phyloP scores from a whole-genome alignment of 92 coral and sea anemone genomes.

The Meandrina meandrites region DNA sequence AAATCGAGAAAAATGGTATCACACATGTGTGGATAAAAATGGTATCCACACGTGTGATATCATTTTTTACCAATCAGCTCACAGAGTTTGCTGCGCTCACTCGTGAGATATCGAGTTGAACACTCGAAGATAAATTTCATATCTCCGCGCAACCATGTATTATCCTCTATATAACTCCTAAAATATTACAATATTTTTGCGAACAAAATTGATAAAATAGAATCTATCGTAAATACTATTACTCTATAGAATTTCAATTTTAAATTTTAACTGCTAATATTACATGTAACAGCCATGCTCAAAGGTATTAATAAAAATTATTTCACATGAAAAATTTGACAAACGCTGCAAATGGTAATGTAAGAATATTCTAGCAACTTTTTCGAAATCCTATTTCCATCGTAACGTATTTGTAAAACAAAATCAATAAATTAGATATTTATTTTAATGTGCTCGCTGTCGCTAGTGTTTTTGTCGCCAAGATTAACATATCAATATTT shows the following conservation, averaged over 20 bases:
- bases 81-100: no score
- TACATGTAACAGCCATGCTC: no score
- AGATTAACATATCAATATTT: not conserved
- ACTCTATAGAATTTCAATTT: not conserved
- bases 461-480: not conserved
- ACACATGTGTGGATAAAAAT: no score
- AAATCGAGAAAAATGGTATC: no score
- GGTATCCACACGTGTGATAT: no score
- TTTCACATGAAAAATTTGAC: not conserved
- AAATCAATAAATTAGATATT: not conserved
- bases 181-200: not conserved
- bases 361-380: not conserved
- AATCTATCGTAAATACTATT: not conserved
- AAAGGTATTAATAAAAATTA: no score
- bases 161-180: not conserved
- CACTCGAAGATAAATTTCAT: no score
- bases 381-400: not conserved
- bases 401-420: not conserved
- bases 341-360: not conserved
- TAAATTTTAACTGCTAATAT: not conserved
- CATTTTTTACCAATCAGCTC: no score
- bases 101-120: no score
- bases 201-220: constrained; percentile 2
- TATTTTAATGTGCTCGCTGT: not conserved
- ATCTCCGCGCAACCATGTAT: no score